A percentile compares a stretch with the other conserved stretches of the same genome.
These are phyloP conservation scores for Atethmia centrago DNA, from an alignment of 2,888 invertebrate species.

Conservation along the genomic window DNA sequence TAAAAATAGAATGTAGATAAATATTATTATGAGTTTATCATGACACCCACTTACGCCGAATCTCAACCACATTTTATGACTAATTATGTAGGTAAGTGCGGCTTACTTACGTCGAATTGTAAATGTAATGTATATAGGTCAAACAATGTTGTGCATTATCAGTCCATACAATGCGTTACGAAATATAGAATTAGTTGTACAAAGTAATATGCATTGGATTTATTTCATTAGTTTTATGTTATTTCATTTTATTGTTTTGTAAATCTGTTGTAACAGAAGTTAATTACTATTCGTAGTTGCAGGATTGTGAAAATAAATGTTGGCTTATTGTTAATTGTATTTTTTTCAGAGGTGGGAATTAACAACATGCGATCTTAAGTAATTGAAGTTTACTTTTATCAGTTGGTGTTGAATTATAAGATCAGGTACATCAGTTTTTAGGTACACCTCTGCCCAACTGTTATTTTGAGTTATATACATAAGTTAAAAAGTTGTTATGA, in stretches of 20 bases:
- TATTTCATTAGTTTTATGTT: slow-evolving; percentile 29
- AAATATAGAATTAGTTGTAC: slow-evolving; percentile 54
- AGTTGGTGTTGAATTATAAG: too few species aligned
- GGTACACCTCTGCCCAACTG: too few species aligned
- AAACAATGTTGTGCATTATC: slow-evolving; percentile 41
- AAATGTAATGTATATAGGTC: slow-evolving; percentile 59
- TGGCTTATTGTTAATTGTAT: neutral
- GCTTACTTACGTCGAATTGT: slow-evolving; percentile 38
- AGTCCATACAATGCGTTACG: slow-evolving; percentile 50
- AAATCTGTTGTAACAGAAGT: slow-evolving; percentile 45
- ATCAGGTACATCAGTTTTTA: too few species aligned
- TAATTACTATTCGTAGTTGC: slow-evolving; percentile 48
- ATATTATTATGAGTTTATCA: neutral
- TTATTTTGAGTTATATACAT: too few species aligned
- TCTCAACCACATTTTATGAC: neutral
- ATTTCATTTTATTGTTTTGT: slow-evolving; percentile 58
- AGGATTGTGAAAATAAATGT: slow-evolving; percentile 38
- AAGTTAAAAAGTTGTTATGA: too few species aligned
- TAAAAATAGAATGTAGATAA: neutral
- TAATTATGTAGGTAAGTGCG: slow-evolving; percentile 38
- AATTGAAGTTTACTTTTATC: neutral
- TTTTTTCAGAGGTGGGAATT: neutral
- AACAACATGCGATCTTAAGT: neutral
- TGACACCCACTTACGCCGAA: slow-evolving; percentile 1
- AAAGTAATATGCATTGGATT: slow-evolving; percentile 34